Base-by-base conservation (phyloP, 2,797 vertebrate species). In the Argentina silus region DNA sequence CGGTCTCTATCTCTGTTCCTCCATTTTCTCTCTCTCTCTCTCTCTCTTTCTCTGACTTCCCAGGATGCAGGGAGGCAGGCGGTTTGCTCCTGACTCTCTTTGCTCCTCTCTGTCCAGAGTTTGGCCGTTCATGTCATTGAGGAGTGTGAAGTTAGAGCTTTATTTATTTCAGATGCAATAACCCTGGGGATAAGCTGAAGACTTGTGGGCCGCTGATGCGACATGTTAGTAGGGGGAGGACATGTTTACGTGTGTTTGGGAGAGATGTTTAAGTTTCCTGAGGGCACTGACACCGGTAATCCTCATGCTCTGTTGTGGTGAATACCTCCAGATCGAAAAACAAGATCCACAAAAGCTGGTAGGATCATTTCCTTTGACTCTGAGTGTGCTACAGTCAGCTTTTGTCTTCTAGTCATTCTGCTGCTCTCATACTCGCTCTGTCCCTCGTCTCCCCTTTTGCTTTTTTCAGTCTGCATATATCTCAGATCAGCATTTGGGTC, bases 151-250 rank as follows among this genome's bases (percentile, higher is more conserved):
- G 81, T 78, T 74, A 81, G 73, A 73, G 51, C 83, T 83, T 84
- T 87, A 77, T 85, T 88, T 89, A 77, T 82, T 87, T 83, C 66
- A 75, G 78, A 79, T 70, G 83, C 70, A 84, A 59, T 83, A 81
- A 85, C 81, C 86, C 75, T 55, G 36, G 81, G 89, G 85, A 86
- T 79, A 69, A 89, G 76, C 67, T 51, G 1, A 59, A 73, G 69
- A 78, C 80, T 87, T 83, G 83, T 82, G 77, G 47, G 77, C 70
- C 59, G 82, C 74, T 83, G 82, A 84, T 82, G 83, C 42, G 70
- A 81, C 82, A 70, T 75, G 78, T 77, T 72, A 8, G 77, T 57
- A 71, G 75, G 70, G 69, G 59, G 78, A 68, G 62, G 78, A 74
- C 80, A 82, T 79, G 83, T 75, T 80, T 73, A 66, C 36, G 12